Base-by-base conservation (phyloP, 2,113 vertebrate genomes). In the Setophaga coronata region DNA sequence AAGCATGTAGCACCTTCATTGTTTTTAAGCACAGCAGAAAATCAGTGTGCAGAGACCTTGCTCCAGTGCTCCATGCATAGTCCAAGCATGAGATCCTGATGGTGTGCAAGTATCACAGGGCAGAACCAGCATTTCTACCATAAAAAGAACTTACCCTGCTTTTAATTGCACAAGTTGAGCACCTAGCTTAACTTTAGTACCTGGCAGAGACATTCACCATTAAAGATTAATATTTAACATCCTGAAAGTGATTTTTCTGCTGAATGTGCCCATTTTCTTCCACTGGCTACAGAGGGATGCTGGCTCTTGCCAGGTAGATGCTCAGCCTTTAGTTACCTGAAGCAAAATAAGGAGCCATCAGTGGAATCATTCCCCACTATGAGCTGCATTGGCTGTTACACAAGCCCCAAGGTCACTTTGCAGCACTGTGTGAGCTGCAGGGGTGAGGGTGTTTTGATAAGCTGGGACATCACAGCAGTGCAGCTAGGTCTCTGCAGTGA, bases 1-100 rank as follows among this genome's bases (percentile, higher is more conserved):
- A 40, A 34, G 28, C 43, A 47, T 0, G 0, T 9, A 47, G 47
- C 25, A 60, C 43, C 12, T 18, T 84, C 0, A 0, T 6, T 40
- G 13, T 57, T 85, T 66, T 56, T 69, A 50, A 81, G 50, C 15
- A 64, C 40, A 77, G 28, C 34, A 83, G 72, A 77, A 96, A 24
- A 53, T 31, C 50, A 51, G 12, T 23, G 15, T 29, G 23, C 47
- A 38, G 4, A 33, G 54, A 78, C 29, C 33, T 83, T 78, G 14
- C 42, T 73, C 26, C 66, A 12, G 51, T 36, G 70, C 53, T 51
- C 26, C 17, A 4, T n/a, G 9, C 7, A 2, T 4, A 36, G 40
- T 83, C 50, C 76, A 87, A 80, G 36, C 26, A 7, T 29, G 40
- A 64, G 73, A 33, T 56, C 43, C 60, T 47, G 38, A 15, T 34